These are phyloP conservation scores for Rhincodon typus DNA, from an alignment of 2,797 vertebrate genomes.

Conservation along the genomic window DNA sequence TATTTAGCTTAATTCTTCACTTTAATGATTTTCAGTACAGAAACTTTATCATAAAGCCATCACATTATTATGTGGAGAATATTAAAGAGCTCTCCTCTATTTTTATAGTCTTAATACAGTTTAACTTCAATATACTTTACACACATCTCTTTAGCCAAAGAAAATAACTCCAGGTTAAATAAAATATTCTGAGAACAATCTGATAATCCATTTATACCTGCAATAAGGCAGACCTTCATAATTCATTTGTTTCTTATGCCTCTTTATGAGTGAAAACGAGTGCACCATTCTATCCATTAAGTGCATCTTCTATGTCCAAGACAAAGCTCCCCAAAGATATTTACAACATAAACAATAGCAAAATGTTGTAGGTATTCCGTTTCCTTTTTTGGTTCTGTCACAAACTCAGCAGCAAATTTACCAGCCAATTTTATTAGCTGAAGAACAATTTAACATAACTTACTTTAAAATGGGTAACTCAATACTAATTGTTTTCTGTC, in stretches of 20 bases:
- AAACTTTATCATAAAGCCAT: slow-evolving; percentile 22
- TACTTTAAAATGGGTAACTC: not conserved
- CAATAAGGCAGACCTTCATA: slow-evolving; percentile 23
- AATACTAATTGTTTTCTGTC: not conserved
- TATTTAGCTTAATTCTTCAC: slow-evolving; percentile 22
- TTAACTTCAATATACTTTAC: slow-evolving; percentile 27
- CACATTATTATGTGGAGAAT: slow-evolving; percentile 21
- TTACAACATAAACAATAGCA: not conserved
- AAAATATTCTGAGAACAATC: slow-evolving; percentile 20
- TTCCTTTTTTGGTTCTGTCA: not conserved
- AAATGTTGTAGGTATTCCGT: not conserved
- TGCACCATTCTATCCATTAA: not conserved
- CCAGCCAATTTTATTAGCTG: not conserved
- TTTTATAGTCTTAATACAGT: not conserved
- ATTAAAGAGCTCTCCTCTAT: slow-evolving; percentile 1
- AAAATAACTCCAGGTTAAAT: slow-evolving; percentile 23
- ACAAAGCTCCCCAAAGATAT: slow-evolving; percentile 12
- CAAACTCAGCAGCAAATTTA: not conserved
- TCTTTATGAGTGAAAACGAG: not conserved
- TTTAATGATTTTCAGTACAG: not conserved
- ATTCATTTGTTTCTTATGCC: slow-evolving; percentile 11
- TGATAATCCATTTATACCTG: slow-evolving; percentile 31
- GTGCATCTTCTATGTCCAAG: not conserved
- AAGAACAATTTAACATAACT: not conserved
- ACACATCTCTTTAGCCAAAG: slow-evolving; percentile 10